These are phyloP conservation scores for Ormyrus pomaceus DNA, from an alignment of 2,888 invertebrate species.

Conservation along the genomic window DNA sequence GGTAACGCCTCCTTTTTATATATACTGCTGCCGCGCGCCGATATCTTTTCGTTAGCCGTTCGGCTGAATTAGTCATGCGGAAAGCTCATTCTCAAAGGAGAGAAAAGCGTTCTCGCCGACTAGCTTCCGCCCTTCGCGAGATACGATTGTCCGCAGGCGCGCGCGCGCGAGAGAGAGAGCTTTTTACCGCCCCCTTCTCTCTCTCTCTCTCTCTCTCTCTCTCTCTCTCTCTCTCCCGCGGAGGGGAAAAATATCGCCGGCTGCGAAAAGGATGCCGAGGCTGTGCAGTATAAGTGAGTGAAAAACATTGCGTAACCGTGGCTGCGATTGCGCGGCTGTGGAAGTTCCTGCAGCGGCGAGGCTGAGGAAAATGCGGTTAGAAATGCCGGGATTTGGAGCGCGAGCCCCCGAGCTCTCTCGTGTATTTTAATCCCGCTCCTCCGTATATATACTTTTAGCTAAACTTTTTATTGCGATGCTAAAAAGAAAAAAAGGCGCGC, in stretches of 20 bases:
- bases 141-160: conserved; percentile 42
- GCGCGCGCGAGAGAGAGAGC: not conserved
- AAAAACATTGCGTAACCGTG: conserved; percentile 9
- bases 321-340: not conserved
- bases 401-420: too few relatives aligned
- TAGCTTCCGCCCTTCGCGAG: conserved; percentile 43
- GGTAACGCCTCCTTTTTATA: conserved; percentile 11
- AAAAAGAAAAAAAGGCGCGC: too few relatives aligned
- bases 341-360: too few relatives aligned
- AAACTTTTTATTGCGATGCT: too few relatives aligned
- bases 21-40: conserved; percentile 23
- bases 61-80: conserved; percentile 50
- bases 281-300: not conserved
- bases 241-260: conserved; percentile 7
- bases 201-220: conserved; percentile 8
- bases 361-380: too few relatives aligned
- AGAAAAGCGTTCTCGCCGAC: not conserved
- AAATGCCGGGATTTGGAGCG: too few relatives aligned
- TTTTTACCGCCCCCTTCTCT: not conserved
- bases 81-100: conserved; percentile 53
- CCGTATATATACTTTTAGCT: too few relatives aligned
- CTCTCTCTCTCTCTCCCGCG: conserved; percentile 6
- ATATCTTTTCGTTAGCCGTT: conserved; percentile 54
- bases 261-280: conserved; percentile 3
- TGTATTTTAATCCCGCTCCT: too few relatives aligned